A percentile compares a stretch with the other conserved stretches of the same genome.
Conservation (phyloP, 2,113 vertebrate genomes). For the Merops nubicus region DNA sequence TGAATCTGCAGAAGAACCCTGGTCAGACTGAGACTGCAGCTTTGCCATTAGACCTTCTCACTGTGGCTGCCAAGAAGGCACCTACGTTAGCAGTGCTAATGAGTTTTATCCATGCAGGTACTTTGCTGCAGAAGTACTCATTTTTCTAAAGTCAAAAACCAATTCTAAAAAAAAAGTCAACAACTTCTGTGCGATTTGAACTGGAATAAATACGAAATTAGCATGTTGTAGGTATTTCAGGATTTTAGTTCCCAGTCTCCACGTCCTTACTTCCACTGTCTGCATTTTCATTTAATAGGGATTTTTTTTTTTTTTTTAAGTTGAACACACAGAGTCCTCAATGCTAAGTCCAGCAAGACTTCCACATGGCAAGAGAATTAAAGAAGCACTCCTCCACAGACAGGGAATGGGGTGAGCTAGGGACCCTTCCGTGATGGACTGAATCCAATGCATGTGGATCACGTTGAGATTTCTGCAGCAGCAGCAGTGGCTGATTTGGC, state of each 20-base stretch:
- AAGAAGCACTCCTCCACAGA: not conserved
- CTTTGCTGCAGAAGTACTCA: not conserved
- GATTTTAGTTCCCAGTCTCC: not conserved
- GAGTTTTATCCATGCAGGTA: not conserved
- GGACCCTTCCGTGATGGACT: not conserved
- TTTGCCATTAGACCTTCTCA: not conserved
- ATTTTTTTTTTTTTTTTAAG: not conserved
- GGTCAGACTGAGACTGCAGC: not conserved
- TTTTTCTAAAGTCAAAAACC: not conserved
- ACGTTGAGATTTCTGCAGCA: not conserved
- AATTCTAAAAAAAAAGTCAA: not conserved
- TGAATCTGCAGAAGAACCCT: not conserved
- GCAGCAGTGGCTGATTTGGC: not conserved
- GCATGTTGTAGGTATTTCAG: not conserved
- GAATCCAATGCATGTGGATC: accelerated
- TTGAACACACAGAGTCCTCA: not conserved
- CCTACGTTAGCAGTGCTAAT: not conserved
- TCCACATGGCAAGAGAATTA: not conserved
- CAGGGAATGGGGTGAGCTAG: not conserved
- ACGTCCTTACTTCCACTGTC: not conserved
- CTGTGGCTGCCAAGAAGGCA: not conserved
- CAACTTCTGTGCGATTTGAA: not conserved
- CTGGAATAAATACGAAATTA: not conserved
- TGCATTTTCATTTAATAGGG: not conserved
- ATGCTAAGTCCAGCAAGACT: not conserved